Percentiles rank a stretch among this genome's conserved stretches.
Evolutionary conservation across 2,113 vertebrate genomes (phyloP).

Genomic region (Physeter macrocephalus): DNA sequence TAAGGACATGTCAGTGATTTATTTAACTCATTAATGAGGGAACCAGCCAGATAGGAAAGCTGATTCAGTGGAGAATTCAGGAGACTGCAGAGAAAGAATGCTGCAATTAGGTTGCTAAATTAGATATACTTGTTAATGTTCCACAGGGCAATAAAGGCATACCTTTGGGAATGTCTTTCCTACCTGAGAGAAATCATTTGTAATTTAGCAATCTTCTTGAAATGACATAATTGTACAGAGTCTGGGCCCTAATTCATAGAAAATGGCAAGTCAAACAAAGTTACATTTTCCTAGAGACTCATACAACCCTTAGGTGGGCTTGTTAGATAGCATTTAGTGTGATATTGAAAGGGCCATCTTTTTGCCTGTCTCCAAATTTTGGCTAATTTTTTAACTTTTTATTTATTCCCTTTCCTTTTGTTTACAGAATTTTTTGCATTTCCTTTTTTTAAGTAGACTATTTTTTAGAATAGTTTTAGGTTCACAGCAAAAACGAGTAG

Average conservation of each 20-base stretch:
- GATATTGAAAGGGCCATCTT: not conserved
- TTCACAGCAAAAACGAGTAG: not conserved
- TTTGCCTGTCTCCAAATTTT: not conserved
- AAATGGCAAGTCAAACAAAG: not conserved
- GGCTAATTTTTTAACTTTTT: not conserved
- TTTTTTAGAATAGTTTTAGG: not conserved
- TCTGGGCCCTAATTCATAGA: not conserved
- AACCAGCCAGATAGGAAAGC: not conserved
- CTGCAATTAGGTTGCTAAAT: not conserved
- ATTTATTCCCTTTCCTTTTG: not conserved
- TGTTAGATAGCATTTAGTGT: not conserved
- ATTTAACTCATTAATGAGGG: not conserved
- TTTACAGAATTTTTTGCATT: not conserved
- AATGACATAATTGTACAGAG: not conserved
- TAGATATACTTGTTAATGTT: not conserved
- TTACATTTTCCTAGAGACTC: not conserved
- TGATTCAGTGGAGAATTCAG: not conserved
- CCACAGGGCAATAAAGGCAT: not conserved
- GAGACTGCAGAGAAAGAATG: not conserved
- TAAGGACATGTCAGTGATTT: not conserved
- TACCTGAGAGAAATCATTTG: not conserved
- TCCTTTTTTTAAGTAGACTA: not conserved
- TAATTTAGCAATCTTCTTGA: not conserved
- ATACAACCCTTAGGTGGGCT: not conserved
- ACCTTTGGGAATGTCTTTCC: not conserved